Percentiles rank a stretch among this genome's conserved stretches.
These are phyloP conservation scores for Pavo muticus DNA, from an alignment of 2,113 vertebrate species.

Conservation along the genomic window DNA sequence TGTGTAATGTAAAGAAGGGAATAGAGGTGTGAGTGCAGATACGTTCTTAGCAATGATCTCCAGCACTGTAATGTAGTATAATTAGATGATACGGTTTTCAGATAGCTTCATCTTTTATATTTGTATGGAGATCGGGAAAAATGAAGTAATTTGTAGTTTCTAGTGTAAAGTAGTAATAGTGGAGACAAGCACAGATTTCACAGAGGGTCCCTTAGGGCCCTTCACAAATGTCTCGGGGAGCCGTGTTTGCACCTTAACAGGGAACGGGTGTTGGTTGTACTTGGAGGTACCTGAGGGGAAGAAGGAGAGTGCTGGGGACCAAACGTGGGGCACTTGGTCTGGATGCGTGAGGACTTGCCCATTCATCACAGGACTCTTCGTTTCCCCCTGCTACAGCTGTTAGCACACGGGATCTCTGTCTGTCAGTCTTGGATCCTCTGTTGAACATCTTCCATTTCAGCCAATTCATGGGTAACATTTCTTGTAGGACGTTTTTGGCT, in stretches of 20 bases:
- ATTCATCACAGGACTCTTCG: not conserved
- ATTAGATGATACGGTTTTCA: slow-evolving; percentile 22
- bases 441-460: not conserved
- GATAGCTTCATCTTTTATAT: slow-evolving; percentile 64
- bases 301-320: not conserved
- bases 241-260: slow-evolving; percentile 62
- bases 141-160: slow-evolving; percentile 68
- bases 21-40: not conserved
- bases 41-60: not conserved
- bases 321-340: not conserved
- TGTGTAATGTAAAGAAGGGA: not conserved
- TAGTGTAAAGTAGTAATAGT: slow-evolving; percentile 50
- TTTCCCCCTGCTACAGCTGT: not conserved
- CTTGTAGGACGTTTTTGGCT: accelerated
- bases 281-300: not conserved
- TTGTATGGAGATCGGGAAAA: slow-evolving; percentile 56
- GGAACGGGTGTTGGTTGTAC: not conserved
- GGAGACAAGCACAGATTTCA: slow-evolving; percentile 71
- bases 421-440: not conserved
- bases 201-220: not conserved
- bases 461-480: not conserved
- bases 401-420: not conserved
- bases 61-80: slow-evolving; percentile 38
- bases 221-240: slow-evolving; percentile 46
- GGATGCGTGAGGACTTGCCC: not conserved